phyloP scores from a whole-genome alignment of 2,113 vertebrate genomes.

The Elephantulus edwardii region DNA sequence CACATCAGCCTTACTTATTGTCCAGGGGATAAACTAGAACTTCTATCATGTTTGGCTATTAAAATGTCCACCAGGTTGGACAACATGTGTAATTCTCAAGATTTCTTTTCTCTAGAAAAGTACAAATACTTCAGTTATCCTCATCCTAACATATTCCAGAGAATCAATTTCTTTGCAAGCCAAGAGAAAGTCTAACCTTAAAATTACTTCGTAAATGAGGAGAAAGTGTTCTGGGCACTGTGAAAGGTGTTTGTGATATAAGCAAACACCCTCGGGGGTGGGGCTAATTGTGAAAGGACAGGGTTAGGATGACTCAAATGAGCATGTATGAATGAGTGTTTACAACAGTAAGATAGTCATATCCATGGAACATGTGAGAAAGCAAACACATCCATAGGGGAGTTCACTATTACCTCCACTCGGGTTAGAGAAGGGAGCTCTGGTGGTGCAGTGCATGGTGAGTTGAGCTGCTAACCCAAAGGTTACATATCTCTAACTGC shows the following conservation, averaged over 20 bases:
- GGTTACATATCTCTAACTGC: too few species aligned
- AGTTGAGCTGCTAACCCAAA: too few species aligned
- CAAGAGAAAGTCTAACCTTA: not conserved
- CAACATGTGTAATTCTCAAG: not conserved
- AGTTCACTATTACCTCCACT: not conserved
- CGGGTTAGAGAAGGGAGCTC: too few species aligned
- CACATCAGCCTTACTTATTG: not conserved
- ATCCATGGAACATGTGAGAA: not conserved
- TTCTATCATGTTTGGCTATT: not conserved
- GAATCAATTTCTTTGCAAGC: not conserved
- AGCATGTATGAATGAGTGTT: rapidly evolving
- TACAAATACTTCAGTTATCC: not conserved
- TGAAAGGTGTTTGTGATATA: not conserved
- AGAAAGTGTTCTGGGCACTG: not conserved
- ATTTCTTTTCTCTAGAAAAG: not conserved
- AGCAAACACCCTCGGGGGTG: not conserved
- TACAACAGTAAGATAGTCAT: not conserved
- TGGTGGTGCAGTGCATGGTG: too few species aligned
- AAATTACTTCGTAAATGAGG: too few species aligned
- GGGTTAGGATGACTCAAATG: not conserved
- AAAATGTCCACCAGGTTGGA: not conserved
- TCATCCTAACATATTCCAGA: not conserved
- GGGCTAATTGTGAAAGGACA: too few species aligned
- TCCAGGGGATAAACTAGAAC: not conserved
- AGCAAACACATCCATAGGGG: not conserved